phyloP scores from a whole-genome alignment of 2,888 invertebrate species.

The Argyresthia goedartella region DNA sequence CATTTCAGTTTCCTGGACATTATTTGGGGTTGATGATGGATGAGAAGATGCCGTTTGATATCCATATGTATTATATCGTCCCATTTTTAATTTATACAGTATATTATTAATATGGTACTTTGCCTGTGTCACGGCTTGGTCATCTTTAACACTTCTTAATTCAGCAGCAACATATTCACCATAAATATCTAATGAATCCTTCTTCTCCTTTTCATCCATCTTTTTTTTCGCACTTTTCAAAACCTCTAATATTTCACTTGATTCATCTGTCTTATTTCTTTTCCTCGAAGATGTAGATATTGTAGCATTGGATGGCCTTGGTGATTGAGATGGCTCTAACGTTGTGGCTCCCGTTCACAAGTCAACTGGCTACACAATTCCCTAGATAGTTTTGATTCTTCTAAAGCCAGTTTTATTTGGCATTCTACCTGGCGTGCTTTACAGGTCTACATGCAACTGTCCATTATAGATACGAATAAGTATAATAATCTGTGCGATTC shows the following conservation, averaged over 20 bases:
- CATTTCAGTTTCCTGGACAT: slow-evolving; percentile 17
- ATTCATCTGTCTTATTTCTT: slow-evolving; percentile 6
- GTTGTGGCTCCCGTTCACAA: no score
- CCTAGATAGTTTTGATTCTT: no score
- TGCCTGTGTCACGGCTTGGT: slow-evolving; percentile 18
- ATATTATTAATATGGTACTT: slow-evolving; percentile 20
- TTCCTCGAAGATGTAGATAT: slow-evolving; percentile 16
- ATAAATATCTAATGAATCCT: slow-evolving; percentile 13
- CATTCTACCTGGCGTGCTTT: no score
- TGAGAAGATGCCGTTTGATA: slow-evolving; percentile 7
- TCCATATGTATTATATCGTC: slow-evolving; percentile 17
- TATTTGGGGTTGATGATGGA: slow-evolving; percentile 18
- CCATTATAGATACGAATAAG: no score
- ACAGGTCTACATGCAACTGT: no score
- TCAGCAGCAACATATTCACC: slow-evolving; percentile 19
- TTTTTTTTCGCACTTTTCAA: slow-evolving; percentile 17
- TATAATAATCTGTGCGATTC: no score
- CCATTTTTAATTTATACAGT: slow-evolving; percentile 12
- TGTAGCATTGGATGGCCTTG: slow-evolving; percentile 13
- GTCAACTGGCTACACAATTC: no score
- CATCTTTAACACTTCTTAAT: slow-evolving; percentile 19
- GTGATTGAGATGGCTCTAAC: slow-evolving; percentile 17
- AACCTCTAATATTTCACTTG: slow-evolving; percentile 13
- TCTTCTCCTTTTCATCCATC: slow-evolving; percentile 14
- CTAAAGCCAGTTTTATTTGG: no score